Base-by-base conservation (phyloP, 2,113 vertebrate genomes). In the Charina bottae region DNA sequence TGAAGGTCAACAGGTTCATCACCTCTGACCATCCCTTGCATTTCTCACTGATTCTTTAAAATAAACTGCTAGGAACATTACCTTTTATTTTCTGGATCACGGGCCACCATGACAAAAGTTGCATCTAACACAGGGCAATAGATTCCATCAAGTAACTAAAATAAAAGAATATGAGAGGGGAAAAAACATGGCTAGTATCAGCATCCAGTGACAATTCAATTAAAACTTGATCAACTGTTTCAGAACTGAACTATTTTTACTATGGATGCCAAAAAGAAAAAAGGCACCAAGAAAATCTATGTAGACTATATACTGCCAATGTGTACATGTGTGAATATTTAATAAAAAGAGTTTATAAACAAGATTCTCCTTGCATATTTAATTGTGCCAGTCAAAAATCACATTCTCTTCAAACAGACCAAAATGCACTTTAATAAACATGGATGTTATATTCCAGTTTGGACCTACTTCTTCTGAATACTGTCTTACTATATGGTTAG, bases 61-160 rank as follows among this genome's bases (percentile, higher is more conserved):
- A 54, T 23, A 8, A 78, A 28, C 19, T 54, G 12, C 72, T 4
- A 93, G 11, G 87, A 96, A 89, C 6, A n/a, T 97, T 97, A 99
- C 99, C 99, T 97, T 97, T 99, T 99, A 96, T 99, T 99, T 96
- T 98, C 98, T 33, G 99, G 98, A 95, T 99, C 99, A 87, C 99
- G 98, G 68, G 99, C 98, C 96, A 99, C 99, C 99, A 99, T 99
- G 91, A 99, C 99, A 93, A 99, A 99, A 0, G 99, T 99, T 83
- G 99, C 99, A 84, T 99, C 98, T 93, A 99, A 96, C 88, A 99
- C 97, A 0, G 98, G 98, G 49, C 94, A 96, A 91, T 98, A 99
- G 6, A 96, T 95, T n/a, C 97, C 98, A 54, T 97, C 96, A 1
- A 97, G 95, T 4, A 97, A 90, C 97, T 98, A 68, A 90, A 92